Conservation (phyloP, 2,888 invertebrate genomes). For the Linnaemya tessellans region DNA sequence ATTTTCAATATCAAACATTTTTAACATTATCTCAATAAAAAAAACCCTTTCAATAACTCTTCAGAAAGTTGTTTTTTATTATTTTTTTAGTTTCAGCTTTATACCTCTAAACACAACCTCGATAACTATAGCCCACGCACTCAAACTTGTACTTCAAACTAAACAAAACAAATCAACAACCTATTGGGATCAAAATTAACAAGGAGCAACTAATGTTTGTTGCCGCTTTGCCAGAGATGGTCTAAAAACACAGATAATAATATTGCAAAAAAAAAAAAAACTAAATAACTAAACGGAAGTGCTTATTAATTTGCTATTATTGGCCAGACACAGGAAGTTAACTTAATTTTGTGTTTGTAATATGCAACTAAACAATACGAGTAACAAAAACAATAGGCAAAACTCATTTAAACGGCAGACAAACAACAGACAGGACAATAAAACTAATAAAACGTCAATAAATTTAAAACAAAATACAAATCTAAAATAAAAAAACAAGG, state of each 20-base stretch:
- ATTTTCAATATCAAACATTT: neutral
- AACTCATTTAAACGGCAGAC: constrained; percentile 53
- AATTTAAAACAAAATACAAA: constrained; percentile 35
- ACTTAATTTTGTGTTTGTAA: constrained; percentile 77
- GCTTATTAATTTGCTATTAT: constrained; percentile 82
- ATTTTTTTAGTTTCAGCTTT: neutral
- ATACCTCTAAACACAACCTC: neutral
- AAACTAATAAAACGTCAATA: constrained; percentile 29
- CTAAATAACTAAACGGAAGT: constrained; percentile 76
- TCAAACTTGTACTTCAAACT: constrained; percentile 62
- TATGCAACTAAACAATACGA: constrained; percentile 46
- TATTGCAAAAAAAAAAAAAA: neutral
- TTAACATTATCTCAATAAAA: neutral
- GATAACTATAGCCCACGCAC: neutral
- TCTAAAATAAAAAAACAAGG: constrained; percentile 38
- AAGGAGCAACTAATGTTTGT: constrained; percentile 50
- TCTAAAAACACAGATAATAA: constrained; percentile 40
- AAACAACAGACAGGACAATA: constrained; percentile 56
- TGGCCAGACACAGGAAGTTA: constrained; percentile 81
- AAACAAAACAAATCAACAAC: constrained; percentile 55
- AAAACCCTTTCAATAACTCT: constrained; percentile 30
- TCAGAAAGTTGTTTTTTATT: neutral
- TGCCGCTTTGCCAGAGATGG: constrained; percentile 30
- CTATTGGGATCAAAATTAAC: constrained; percentile 52
- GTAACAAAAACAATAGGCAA: constrained; percentile 47